Evolutionary conservation across 2,113 vertebrate genomes (phyloP).

Genomic region (Tragelaphus buxtoni): DNA sequence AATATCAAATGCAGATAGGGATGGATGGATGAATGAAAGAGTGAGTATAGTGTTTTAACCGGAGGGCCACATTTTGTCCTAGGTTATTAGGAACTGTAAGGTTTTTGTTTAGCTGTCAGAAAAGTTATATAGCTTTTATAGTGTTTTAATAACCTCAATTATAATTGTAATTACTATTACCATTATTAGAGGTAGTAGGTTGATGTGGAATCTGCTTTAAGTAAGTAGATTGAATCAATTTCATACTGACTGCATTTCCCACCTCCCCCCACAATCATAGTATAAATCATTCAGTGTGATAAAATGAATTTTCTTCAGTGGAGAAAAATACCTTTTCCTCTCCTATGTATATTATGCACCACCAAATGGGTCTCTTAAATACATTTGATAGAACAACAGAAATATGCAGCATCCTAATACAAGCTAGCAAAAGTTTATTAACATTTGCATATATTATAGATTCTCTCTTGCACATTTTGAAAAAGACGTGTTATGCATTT

Average conservation of each 20-base stretch:
- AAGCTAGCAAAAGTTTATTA: slow-evolving; percentile 51
- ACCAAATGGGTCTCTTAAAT: slow-evolving; percentile 8
- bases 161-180: background rate
- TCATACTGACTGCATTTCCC: background rate
- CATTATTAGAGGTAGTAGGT: background rate
- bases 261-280: background rate
- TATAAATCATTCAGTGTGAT: background rate
- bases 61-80: background rate
- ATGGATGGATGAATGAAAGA: background rate
- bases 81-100: background rate
- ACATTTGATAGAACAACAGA: slow-evolving; percentile 24
- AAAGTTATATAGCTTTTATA: background rate
- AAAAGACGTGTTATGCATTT: slow-evolving; percentile 20
- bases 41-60: background rate
- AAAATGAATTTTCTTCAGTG: background rate
- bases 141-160: background rate
- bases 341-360: background rate
- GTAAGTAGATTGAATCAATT: background rate
- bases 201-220: background rate
- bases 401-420: background rate
- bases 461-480: slow-evolving; percentile 9
- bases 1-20: background rate
- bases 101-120: background rate
- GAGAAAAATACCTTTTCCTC: slow-evolving; percentile 17
- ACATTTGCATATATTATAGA: slow-evolving; percentile 39